Evolutionary conservation across 2,888 invertebrate species (phyloP).

Genomic region (Cephus runcator): DNA sequence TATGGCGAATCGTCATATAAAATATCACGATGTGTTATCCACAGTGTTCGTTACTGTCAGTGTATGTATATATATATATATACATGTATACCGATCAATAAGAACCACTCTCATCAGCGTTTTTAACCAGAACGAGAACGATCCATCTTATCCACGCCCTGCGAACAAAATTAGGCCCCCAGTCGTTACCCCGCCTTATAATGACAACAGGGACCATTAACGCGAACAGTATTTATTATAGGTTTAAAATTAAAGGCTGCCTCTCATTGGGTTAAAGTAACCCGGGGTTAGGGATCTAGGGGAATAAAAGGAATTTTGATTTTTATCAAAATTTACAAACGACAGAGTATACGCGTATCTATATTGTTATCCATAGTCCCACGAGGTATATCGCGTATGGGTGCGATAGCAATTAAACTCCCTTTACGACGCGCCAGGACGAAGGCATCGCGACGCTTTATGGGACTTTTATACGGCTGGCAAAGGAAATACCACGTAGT

Average conservation of each 20-base stretch:
- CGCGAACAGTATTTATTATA: background rate
- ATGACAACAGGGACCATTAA: background rate
- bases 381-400: background rate
- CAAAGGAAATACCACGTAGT: background rate
- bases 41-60: background rate
- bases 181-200: slow-evolving; percentile 6
- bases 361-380: background rate
- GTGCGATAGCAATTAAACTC: background rate
- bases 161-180: background rate
- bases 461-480: slow-evolving; percentile 15
- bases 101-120: slow-evolving; percentile 5
- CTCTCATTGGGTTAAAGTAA: background rate
- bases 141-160: slow-evolving; percentile 5
- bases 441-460: slow-evolving; percentile 19
- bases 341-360: background rate
- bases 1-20: background rate
- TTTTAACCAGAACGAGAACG: background rate
- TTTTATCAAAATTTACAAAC: background rate
- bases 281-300: background rate
- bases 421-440: background rate
- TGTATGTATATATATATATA: background rate
- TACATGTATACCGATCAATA: background rate
- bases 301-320: background rate
- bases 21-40: background rate
- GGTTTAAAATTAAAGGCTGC: background rate